Percentiles rank a stretch among this genome's conserved stretches.
phyloP scores from a whole-genome alignment of 2,797 vertebrate species.

The Halcyon badia region DNA sequence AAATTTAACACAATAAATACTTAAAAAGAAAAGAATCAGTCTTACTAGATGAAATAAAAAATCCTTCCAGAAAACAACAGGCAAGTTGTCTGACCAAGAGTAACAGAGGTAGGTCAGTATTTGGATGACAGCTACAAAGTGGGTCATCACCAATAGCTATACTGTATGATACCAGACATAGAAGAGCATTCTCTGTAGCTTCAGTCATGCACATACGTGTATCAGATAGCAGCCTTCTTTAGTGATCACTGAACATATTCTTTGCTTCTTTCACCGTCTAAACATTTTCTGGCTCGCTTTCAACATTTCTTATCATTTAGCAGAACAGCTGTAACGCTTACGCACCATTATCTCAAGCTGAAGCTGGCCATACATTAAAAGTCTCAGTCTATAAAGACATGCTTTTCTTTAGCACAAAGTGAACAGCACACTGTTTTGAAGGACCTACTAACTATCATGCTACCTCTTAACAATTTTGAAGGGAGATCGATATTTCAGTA shows the following conservation, averaged over 20 bases:
- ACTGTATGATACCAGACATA: neutral
- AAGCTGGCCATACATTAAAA: neutral
- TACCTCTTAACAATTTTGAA: neutral
- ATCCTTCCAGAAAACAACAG: neutral
- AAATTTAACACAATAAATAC: neutral
- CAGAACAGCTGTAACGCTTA: slow-evolving; percentile 1
- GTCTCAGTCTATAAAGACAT: neutral
- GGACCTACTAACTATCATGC: neutral
- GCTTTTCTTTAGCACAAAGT: neutral
- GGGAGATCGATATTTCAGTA: neutral
- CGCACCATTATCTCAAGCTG: neutral
- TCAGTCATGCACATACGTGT: rapidly evolving
- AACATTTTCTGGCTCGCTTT: neutral
- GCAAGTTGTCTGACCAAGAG: neutral
- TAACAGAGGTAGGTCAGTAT: neutral
- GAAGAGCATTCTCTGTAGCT: neutral
- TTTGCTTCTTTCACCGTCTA: neutral
- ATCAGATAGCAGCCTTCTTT: neutral
- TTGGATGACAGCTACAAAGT: neutral
- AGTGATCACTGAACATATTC: neutral
- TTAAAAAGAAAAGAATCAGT: neutral
- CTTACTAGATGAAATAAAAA: neutral
- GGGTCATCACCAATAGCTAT: neutral
- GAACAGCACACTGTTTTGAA: neutral
- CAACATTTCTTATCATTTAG: neutral